Evolutionary conservation across 2,888 invertebrate species (phyloP).

Genomic region (Hofmannophila pseudospretella): DNA sequence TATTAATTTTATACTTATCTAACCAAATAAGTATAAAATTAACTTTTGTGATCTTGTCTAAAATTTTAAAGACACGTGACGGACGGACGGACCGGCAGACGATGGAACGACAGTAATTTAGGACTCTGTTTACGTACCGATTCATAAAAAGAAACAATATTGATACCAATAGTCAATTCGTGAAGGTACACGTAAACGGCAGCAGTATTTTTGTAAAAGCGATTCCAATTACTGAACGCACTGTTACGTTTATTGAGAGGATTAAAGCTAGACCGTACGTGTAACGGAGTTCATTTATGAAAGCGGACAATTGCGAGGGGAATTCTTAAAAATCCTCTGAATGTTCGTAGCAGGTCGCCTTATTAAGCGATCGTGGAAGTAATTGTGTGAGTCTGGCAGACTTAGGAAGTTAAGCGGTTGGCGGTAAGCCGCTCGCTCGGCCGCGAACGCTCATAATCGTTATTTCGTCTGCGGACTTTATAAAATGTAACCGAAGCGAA

Average conservation of each 20-base stretch:
- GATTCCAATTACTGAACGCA: constrained; percentile 60
- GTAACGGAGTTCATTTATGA: constrained; percentile 46
- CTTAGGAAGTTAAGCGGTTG: constrained; percentile 70
- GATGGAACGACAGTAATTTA: too few relatives aligned
- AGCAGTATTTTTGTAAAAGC: constrained; percentile 53
- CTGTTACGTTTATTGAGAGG: constrained; percentile 62
- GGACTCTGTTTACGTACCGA: too few relatives aligned
- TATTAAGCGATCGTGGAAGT: constrained; percentile 65
- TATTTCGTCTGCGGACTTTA: constrained; percentile 74
- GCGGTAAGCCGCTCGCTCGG: constrained; percentile 54
- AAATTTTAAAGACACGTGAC: too few relatives aligned
- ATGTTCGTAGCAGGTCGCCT: constrained; percentile 51
- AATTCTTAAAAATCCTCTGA: constrained; percentile 58
- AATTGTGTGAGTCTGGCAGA: constrained; percentile 53
- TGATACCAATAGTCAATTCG: constrained; percentile 3
- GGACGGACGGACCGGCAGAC: too few relatives aligned
- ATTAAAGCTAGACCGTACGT: constrained; percentile 50
- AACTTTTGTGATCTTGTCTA: too few relatives aligned
- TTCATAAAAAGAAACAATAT: too few relatives aligned
- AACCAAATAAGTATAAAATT: too few relatives aligned
- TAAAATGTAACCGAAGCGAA: constrained; percentile 43
- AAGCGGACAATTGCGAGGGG: constrained; percentile 31
- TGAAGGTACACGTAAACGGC: constrained; percentile 33
- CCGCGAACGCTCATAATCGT: constrained; percentile 63
- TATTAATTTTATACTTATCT: too few relatives aligned